Percentiles rank a stretch among this genome's conserved stretches.
Conservation (phyloP, 1,140 invertebrate genomes). For the Helicoverpa zea region DNA sequence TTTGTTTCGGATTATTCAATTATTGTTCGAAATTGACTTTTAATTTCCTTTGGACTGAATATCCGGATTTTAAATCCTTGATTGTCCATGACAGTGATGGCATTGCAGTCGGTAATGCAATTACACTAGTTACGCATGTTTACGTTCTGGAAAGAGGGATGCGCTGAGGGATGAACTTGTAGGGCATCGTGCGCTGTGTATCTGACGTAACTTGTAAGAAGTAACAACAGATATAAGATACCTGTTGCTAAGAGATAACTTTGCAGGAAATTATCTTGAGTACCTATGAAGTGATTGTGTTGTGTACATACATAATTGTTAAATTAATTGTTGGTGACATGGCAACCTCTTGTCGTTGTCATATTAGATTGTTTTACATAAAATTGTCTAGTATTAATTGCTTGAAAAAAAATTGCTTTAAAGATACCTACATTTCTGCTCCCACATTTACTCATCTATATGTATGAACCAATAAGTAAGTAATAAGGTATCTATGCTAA, state of each 20-base stretch:
- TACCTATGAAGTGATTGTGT: too few species aligned
- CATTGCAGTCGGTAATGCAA: slow-evolving; percentile 63
- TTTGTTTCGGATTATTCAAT: neutral
- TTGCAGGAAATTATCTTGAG: neutral
- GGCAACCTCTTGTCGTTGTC: too few species aligned
- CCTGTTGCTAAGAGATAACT: slow-evolving; percentile 8
- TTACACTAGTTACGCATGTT: slow-evolving; percentile 61
- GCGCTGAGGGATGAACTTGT: slow-evolving; percentile 57
- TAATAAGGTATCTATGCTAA: neutral
- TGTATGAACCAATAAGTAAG: too few species aligned
- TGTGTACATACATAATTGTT: too few species aligned
- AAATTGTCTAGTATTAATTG: too few species aligned
- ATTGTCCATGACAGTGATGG: slow-evolving; percentile 57
- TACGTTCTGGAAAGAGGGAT: slow-evolving; percentile 59
- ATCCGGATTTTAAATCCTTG: slow-evolving; percentile 34
- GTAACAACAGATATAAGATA: neutral
- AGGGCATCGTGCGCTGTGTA: slow-evolving; percentile 54
- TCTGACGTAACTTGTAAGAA: slow-evolving; percentile 28
- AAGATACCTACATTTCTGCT: too few species aligned
- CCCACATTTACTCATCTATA: too few species aligned
- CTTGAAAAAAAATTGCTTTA: too few species aligned
- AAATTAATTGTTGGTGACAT: too few species aligned
- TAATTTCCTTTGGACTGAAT: slow-evolving; percentile 11
- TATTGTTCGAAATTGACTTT: slow-evolving; percentile 15
- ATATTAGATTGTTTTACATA: too few species aligned